A percentile compares a stretch with the other conserved stretches of the same genome.
Evolutionary conservation across 1,140 invertebrate species (phyloP).

Genomic region (Cydia pomonella): DNA sequence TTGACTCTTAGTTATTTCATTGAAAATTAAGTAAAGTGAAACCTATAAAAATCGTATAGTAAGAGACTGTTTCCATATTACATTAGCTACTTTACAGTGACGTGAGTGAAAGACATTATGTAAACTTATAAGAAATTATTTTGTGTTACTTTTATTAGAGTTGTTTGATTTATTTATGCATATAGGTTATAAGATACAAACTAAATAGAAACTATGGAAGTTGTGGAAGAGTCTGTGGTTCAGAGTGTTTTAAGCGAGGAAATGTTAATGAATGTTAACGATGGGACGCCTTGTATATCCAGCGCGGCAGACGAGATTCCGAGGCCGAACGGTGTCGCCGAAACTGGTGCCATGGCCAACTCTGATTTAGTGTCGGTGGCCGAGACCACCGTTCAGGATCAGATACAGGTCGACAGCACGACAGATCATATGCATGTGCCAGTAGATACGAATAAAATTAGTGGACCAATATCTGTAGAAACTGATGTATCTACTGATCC

Average conservation of each 20-base stretch:
- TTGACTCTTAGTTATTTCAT: conserved; percentile 16
- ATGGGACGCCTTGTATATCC: conserved; percentile 44
- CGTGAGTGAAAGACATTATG: conserved; percentile 18
- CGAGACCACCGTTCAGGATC: conserved; percentile 5
- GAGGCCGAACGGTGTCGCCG: conserved; percentile 65
- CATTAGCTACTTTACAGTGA: neutral
- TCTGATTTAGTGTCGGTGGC: neutral
- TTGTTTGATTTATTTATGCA: conserved; percentile 36
- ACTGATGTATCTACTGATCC: conserved; percentile 23
- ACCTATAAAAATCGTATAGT: conserved; percentile 6
- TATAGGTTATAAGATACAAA: conserved; percentile 34
- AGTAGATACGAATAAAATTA: neutral
- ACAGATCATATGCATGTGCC: neutral
- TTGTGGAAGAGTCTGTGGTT: conserved; percentile 54
- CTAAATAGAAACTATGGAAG: conserved; percentile 57
- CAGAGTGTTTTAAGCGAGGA: conserved; percentile 44
- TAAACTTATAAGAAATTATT: conserved; percentile 9
- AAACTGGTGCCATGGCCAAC: conserved; percentile 31
- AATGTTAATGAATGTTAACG: conserved; percentile 48
- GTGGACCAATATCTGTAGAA: neutral
- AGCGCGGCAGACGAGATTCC: conserved; percentile 56
- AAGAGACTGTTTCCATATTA: neutral
- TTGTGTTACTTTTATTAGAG: conserved; percentile 29
- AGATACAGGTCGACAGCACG: conserved; percentile 9
- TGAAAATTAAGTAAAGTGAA: conserved; percentile 24